These are phyloP conservation scores for Salarias fasciatus DNA, from an alignment of 2,797 vertebrate genomes.

Conservation along the genomic window DNA sequence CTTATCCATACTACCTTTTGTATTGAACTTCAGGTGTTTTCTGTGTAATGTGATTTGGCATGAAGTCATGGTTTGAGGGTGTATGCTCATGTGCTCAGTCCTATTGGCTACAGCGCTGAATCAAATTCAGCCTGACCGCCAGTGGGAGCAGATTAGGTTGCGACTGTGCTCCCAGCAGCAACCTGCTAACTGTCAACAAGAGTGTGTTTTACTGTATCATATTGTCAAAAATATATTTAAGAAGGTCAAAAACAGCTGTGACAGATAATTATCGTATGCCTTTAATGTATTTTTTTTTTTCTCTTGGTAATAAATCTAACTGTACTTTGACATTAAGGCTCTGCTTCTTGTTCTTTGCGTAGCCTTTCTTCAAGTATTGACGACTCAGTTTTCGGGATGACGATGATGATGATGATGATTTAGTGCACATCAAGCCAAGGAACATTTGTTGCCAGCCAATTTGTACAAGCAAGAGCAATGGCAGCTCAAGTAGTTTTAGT, in stretches of 20 bases:
- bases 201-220: conserved; percentile 74
- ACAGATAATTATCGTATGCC: conserved; percentile 72
- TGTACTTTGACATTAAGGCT: conserved; percentile 71
- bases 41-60: conserved; percentile 66
- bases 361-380: conserved; percentile 4
- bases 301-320: conserved; percentile 83
- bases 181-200: conserved; percentile 56
- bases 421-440: conserved; percentile 31
- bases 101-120: conserved; percentile 42
- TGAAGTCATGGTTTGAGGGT: conserved; percentile 67
- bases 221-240: conserved; percentile 72
- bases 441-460: conserved; percentile 35
- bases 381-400: conserved; percentile 15
- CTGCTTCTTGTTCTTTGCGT: conserved; percentile 2
- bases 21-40: conserved; percentile 59
- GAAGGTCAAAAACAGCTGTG: conserved; percentile 71
- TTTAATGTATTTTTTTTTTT: conserved; percentile 74
- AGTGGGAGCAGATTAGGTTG: conserved; percentile 26
- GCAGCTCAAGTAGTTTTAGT: conserved; percentile 24
- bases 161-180: conserved; percentile 43
- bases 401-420: conserved; percentile 48
- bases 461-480: conserved; percentile 28
- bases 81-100: conserved; percentile 56
- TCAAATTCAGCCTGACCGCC: conserved; percentile 37
- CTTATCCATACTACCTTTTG: conserved; percentile 35